Conservation (phyloP, 2,888 invertebrate species). For the Brachycybe producta region DNA sequence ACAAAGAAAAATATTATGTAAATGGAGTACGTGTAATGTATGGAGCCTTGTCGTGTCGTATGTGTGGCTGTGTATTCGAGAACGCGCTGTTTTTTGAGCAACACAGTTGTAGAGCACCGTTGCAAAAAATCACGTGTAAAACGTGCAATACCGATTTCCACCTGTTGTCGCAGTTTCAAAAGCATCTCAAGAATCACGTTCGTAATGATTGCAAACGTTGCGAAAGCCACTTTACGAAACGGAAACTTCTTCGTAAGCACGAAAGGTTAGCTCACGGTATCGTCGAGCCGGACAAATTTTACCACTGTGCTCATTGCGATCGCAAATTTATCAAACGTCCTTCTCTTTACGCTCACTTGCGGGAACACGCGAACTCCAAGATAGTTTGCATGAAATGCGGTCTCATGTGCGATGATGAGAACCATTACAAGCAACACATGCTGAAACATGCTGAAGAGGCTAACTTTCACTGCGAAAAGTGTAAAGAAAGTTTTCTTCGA, state of each 20-base stretch:
- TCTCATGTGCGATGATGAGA: constrained; percentile 24
- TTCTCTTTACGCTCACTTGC: constrained; percentile 27
- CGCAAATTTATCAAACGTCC: constrained; percentile 26
- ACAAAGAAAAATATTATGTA: too few relatives aligned
- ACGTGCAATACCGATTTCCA: too few relatives aligned
- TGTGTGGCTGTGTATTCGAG: too few relatives aligned
- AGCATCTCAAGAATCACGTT: constrained; percentile 26
- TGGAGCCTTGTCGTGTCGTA: too few relatives aligned
- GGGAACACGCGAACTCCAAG: constrained; percentile 26
- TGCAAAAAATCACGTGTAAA: too few relatives aligned
- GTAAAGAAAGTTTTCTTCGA: constrained; percentile 27
- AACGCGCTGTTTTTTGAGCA: too few relatives aligned
- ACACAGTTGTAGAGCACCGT: too few relatives aligned
- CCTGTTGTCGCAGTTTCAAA: constrained; percentile 22
- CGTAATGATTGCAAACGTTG: constrained; percentile 27
- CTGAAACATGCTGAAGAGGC: constrained; percentile 25
- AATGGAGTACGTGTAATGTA: too few relatives aligned
- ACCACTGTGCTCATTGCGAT: constrained; percentile 27
- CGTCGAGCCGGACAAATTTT: constrained; percentile 23
- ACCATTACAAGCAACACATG: constrained; percentile 25
- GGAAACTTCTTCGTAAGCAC: constrained; percentile 26
- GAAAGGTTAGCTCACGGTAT: constrained; percentile 25
- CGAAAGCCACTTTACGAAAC: constrained; percentile 24
- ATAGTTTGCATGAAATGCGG: constrained; percentile 29
- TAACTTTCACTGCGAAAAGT: constrained; percentile 26